Evolutionary conservation across 2,888 invertebrate genomes (phyloP).

Genomic region (Microctonus aethiopoides): DNA sequence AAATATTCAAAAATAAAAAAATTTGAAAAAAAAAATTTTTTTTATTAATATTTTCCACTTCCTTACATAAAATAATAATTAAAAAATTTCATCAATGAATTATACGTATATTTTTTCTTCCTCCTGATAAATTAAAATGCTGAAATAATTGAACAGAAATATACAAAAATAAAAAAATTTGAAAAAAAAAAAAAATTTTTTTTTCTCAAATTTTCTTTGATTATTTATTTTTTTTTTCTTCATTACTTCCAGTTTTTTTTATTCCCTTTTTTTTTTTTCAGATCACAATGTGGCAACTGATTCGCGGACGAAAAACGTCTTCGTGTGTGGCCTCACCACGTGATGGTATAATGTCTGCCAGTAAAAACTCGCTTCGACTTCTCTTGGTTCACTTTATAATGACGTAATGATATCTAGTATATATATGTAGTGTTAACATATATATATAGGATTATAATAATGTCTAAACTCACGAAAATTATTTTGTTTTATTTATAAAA

Average conservation of each 20-base stretch:
- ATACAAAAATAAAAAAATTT: no score
- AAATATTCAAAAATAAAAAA: no score
- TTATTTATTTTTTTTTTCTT: background rate
- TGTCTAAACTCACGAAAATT: background rate
- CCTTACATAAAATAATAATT: background rate
- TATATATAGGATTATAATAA: no score
- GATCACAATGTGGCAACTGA: background rate
- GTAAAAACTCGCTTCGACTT: constrained; percentile 54
- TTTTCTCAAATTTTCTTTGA: background rate
- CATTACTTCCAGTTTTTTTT: background rate
- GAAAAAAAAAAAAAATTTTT: background rate
- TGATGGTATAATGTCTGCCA: constrained; percentile 44
- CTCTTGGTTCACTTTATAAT: constrained; percentile 34
- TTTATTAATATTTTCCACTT: no score
- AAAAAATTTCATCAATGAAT: background rate
- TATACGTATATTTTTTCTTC: background rate
- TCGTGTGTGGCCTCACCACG: constrained; percentile 56
- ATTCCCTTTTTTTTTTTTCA: background rate
- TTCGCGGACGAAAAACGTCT: constrained; percentile 39
- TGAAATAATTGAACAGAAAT: no score
- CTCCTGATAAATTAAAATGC: background rate
- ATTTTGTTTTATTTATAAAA: no score
- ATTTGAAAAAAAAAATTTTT: background rate
- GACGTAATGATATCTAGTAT: constrained; percentile 19
- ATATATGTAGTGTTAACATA: background rate